Evolutionary conservation across 2,888 invertebrate species (phyloP).

Genomic region (Suillia variegata): DNA sequence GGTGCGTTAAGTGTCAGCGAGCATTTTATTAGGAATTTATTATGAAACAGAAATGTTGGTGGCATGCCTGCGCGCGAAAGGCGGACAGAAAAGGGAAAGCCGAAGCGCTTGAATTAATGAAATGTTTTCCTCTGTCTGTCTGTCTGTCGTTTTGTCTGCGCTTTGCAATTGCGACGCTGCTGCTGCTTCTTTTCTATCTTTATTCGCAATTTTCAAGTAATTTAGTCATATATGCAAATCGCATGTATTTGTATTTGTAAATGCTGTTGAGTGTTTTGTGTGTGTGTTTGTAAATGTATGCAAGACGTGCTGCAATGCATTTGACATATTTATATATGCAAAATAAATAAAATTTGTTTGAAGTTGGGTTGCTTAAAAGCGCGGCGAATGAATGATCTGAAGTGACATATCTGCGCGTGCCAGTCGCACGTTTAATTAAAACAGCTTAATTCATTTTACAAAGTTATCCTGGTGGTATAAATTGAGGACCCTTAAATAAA

Average conservation of each 20-base stretch:
- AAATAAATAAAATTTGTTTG: too few relatives aligned
- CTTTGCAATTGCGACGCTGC: too few relatives aligned
- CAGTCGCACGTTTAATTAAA: too few relatives aligned
- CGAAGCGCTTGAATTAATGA: neutral
- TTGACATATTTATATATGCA: neutral
- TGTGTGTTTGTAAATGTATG: neutral
- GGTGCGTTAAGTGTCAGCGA: constrained; percentile 25
- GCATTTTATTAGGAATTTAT: constrained; percentile 12
- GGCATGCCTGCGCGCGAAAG: too few relatives aligned
- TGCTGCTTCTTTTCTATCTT: neutral
- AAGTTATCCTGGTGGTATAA: too few relatives aligned
- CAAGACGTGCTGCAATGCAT: neutral
- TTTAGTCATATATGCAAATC: neutral
- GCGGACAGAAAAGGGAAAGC: too few relatives aligned
- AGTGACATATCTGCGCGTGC: too few relatives aligned
- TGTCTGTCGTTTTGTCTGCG: neutral
- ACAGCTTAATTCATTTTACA: too few relatives aligned
- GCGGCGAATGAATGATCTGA: too few relatives aligned
- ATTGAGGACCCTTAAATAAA: too few relatives aligned
- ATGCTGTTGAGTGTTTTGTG: neutral
- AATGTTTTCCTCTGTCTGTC: neutral
- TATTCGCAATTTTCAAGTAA: neutral
- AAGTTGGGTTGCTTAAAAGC: too few relatives aligned
- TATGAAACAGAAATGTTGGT: neutral
- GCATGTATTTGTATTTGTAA: neutral